Conservation (phyloP, 2,113 vertebrate species). For the Amazona vittata region DNA sequence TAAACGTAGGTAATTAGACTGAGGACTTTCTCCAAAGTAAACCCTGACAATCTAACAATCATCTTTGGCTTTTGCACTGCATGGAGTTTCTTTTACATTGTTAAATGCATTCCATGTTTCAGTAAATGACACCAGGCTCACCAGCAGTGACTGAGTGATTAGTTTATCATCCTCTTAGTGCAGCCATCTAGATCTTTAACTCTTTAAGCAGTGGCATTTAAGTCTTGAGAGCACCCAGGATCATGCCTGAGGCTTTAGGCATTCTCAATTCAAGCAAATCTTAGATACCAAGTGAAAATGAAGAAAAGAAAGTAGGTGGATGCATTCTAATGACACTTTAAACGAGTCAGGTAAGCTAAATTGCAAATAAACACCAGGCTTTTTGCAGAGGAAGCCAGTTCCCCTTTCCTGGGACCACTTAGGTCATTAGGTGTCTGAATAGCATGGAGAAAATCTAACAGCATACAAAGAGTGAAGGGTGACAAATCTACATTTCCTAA, state of each 20-base stretch:
- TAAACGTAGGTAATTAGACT: conserved; percentile 55
- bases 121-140: conserved; percentile 75
- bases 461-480: not conserved
- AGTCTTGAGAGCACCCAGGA: conserved; percentile 79
- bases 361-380: conserved; percentile 25
- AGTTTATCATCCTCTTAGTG: conserved; percentile 77
- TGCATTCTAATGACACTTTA: conserved; percentile 48
- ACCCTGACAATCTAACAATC: conserved; percentile 63
- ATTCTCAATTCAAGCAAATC: conserved; percentile 52
- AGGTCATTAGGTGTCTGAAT: not conserved
- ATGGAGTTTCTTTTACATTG: conserved; percentile 66
- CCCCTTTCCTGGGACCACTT: conserved; percentile 31
- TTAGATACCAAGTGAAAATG: conserved; percentile 64
- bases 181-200: conserved; percentile 78
- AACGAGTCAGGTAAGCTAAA: conserved; percentile 49
- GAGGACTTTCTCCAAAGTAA: conserved; percentile 71
- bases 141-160: conserved; percentile 72
- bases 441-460: not conserved
- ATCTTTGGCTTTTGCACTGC: conserved; percentile 65
- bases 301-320: conserved; percentile 64
- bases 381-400: not conserved
- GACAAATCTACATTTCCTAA: not conserved
- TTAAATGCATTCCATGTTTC: conserved; percentile 74
- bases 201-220: conserved; percentile 76
- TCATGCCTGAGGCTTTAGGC: conserved; percentile 71